Evolutionary conservation across 2,113 vertebrate genomes (phyloP), one percentile per base, ranked within the genome.

Genomic region (Sarotherodon lohbergeri): DNA sequence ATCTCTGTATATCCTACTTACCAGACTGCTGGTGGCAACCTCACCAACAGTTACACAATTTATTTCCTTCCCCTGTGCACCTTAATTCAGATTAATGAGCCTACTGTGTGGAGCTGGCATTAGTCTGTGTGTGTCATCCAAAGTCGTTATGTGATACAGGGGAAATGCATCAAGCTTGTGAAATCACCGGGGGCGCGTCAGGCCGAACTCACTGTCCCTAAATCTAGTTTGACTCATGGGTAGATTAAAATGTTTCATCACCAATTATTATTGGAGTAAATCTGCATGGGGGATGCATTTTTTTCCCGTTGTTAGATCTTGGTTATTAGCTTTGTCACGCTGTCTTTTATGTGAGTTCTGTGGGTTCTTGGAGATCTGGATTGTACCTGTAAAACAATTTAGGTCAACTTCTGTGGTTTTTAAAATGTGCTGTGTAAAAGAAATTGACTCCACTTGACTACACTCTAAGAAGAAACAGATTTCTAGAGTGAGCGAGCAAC

Each of bases 141-240:
- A 29, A 91, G 66, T 66, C 39, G 4, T 84, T 87, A 91, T 88
- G 80, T 68, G 66, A 89, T 82, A 78, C 79, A 82, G 6, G 48
- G 84, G 89, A 93, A 90, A 86, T 91, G 86, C 92, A 88, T 93
- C 90, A 92, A 91, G 41, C 56, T 61, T 5, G 41, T 92, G 90
- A 90, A 82, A 81, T 91, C 91, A 87, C 14, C 7, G 3, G 4
- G 0, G 1, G 5, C 34, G 2, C 9, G 5, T 83, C 56, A 36
- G 9, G 16, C 14, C 12, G 5, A 46, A 81, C 82, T 52, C 59
- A 29, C n/a, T 63, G 52, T 22, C 46, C 13, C 39, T 73, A 56
- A 87, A 50, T 54, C 76, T 39, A 12, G 14, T 43, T 66, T 91
- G 86, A 92, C 59, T 89, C 86, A 86, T 46, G 7, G 16, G 9